A percentile compares a stretch with the other conserved stretches of the same genome.
Conservation (phyloP, 2,113 vertebrate species). For the Prionailurus viverrinus region DNA sequence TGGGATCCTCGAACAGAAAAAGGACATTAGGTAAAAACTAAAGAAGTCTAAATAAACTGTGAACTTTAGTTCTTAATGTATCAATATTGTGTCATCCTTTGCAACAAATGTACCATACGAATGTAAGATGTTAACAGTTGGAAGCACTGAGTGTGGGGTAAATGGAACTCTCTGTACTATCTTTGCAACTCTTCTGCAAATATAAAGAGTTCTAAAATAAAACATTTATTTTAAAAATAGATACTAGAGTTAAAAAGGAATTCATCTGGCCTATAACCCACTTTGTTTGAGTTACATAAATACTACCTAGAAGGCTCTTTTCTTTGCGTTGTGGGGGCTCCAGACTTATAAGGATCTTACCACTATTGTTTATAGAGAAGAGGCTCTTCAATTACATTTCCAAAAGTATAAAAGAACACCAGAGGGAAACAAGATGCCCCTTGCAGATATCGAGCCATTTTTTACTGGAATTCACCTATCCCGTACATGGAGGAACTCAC, state of each 20-base stretch:
- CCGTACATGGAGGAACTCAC: background rate
- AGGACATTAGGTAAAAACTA: background rate
- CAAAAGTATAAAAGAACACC: background rate
- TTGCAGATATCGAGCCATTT: background rate
- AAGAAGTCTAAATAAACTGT: background rate
- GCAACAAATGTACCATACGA: background rate
- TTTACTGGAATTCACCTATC: background rate
- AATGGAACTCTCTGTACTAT: background rate
- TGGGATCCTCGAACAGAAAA: background rate
- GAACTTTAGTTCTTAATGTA: constrained; percentile 1
- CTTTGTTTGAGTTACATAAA: background rate
- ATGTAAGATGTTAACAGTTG: background rate
- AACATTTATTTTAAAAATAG: background rate
- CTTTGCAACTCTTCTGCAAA: background rate
- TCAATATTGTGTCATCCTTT: background rate
- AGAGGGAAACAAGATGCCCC: background rate
- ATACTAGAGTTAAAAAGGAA: background rate
- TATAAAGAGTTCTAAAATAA: background rate
- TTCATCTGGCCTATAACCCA: background rate
- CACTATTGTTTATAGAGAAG: background rate
- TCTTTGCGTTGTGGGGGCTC: background rate
- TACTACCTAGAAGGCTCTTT: background rate
- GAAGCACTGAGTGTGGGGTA: background rate
- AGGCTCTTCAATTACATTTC: background rate
- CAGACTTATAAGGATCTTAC: background rate